Conservation (phyloP, 2,113 vertebrate species). For the Tangachromis dhanisi region DNA sequence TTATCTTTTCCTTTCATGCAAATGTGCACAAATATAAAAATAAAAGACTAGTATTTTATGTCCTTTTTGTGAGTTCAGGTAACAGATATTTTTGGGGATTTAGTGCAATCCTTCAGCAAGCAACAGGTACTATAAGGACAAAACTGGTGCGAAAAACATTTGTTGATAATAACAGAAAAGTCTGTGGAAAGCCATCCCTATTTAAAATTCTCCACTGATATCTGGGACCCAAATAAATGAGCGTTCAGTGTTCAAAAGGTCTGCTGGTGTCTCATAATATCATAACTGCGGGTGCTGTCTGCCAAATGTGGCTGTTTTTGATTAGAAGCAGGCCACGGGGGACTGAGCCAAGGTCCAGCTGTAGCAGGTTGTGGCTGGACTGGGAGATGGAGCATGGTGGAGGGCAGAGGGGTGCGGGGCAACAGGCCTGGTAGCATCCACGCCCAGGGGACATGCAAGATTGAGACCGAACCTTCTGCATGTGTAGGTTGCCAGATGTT, state of each 20-base stretch:
- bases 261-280: constrained; percentile 46
- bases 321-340: constrained; percentile 33
- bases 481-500: constrained; percentile 39
- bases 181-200: neutral
- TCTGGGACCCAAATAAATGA: constrained; percentile 25
- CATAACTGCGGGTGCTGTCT: constrained; percentile 25
- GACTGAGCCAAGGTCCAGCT: constrained; percentile 33
- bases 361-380: neutral
- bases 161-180: neutral
- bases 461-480: constrained; percentile 30
- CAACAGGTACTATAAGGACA: neutral
- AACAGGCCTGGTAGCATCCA: neutral
- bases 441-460: neutral
- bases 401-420: neutral
- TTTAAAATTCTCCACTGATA: constrained; percentile 2
- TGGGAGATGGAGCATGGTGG: neutral
- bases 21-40: neutral
- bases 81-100: neutral
- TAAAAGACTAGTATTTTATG: neutral
- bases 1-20: neutral
- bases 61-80: neutral
- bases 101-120: neutral
- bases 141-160: neutral
- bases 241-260: constrained; percentile 13
- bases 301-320: constrained; percentile 38